Base-by-base conservation (phyloP, 2,888 invertebrate genomes). In the Drosophila melanocephala region DNA sequence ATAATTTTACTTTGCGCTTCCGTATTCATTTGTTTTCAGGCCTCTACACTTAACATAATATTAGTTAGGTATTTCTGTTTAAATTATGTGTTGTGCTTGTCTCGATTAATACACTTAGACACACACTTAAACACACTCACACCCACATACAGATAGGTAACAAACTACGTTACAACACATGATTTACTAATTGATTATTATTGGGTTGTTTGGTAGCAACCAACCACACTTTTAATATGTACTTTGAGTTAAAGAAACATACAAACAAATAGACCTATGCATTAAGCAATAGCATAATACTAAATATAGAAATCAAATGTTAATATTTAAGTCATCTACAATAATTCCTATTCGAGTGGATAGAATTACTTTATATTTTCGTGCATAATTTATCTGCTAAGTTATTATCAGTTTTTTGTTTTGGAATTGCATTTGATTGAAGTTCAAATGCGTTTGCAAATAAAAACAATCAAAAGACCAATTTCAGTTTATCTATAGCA, bases 221-320 rank as follows among this genome's bases (percentile, higher is more conserved):
- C 75, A 28, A 44, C 26, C 28, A 47, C n/a, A 59, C 6, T 61
- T 53, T 42, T 66, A 65, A 60, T 47, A 59, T 53, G n/a, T 60
- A 66, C 35, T 30, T 72, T 72, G 68, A 81, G 58, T 50, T 42
- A 39, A 66, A 19, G 12, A 56, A 16, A 65, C 32, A 70, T 30
- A 68, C 22, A 77, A 69, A 56, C 51, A 79, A 81, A 72, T 74
- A 79, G 64, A 64, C 60, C 44, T 81, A 81, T 78, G 51, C 51
- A 78, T 67, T 74, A 81, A 57, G 68, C 33, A 71, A 65, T 80
- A 80, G 82, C 56, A 51, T 81, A 79, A 77, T 63, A 81, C 30
- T 77, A 66, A 68, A 60, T 39, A 59, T 71, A 79, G 28, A 14
- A 73, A 76, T 60, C 59, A 78, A 81, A 83, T 89, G 90, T 90